Conservation (phyloP, 2,888 invertebrate genomes). For the Hetaerina titia region DNA sequence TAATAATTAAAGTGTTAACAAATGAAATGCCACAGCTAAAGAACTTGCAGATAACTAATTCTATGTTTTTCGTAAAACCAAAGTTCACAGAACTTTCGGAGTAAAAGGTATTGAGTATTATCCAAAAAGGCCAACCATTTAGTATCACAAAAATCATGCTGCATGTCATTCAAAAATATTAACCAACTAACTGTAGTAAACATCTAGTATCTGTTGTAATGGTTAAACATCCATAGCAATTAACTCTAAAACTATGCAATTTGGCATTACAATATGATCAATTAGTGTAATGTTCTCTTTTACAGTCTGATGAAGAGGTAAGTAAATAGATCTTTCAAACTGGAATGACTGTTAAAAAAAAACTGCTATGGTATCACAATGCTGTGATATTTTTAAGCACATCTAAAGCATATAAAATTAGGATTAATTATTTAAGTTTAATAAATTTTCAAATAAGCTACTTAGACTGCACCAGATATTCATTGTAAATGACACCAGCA, state of each 20-base stretch:
- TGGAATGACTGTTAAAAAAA: neutral
- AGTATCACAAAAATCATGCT: no score
- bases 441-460: neutral
- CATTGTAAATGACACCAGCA: neutral
- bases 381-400: constrained; percentile 32
- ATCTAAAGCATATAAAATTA: neutral
- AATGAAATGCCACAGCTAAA: no score
- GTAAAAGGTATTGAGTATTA: neutral
- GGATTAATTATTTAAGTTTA: neutral
- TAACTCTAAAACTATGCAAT: neutral
- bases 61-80: no score
- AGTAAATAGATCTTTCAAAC: constrained; percentile 24
- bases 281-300: constrained; percentile 44
- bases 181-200: no score
- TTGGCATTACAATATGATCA: neutral
- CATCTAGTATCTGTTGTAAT: no score
- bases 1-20: no score
- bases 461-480: neutral
- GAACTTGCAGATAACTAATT: no score
- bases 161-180: no score
- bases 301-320: constrained; percentile 62
- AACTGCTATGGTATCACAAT: constrained; percentile 16
- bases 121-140: no score
- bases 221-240: no score
- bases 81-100: neutral